Conservation (phyloP, 2,797 vertebrate species). For the Emys orbicularis region DNA sequence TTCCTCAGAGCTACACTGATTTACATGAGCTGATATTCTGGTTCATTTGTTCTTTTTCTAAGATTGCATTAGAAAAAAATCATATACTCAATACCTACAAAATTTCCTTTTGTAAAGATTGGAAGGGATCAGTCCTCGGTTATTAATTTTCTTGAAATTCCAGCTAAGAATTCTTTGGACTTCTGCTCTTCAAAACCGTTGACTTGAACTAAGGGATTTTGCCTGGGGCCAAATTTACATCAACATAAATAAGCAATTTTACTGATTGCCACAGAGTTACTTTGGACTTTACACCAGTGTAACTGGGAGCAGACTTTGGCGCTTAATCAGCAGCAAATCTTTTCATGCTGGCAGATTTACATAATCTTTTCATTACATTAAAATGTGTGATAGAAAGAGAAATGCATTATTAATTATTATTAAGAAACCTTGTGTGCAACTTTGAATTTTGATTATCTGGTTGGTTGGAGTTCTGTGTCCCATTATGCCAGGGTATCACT, state of each 20-base stretch:
- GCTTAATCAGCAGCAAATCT: constrained; percentile 6
- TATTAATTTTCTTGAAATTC: constrained; percentile 33
- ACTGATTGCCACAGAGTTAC: not conserved
- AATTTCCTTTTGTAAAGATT: not conserved
- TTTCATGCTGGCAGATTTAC: not conserved
- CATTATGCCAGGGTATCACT: constrained; percentile 14
- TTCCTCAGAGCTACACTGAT: not conserved
- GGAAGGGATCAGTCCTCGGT: not conserved
- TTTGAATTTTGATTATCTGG: constrained; percentile 59
- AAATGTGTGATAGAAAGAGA: constrained; percentile 25
- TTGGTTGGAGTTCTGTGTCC: constrained; percentile 39
- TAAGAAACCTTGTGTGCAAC: constrained; percentile 30
- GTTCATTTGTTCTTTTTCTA: not conserved
- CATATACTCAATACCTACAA: not conserved
- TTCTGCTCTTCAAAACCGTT: constrained; percentile 17
- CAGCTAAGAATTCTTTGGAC: not conserved
- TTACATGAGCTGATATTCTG: not conserved
- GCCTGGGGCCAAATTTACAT: not conserved
- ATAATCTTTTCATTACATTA: constrained; percentile 20
- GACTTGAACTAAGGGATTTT: not conserved
- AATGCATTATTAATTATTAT: constrained; percentile 57
- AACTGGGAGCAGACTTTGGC: not conserved
- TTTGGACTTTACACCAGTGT: constrained; percentile 20
- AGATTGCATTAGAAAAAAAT: not conserved
- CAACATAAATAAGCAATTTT: not conserved